Evolutionary conservation across 1,140 invertebrate genomes (phyloP).

Genomic region (Drosophila nigrodunni): DNA sequence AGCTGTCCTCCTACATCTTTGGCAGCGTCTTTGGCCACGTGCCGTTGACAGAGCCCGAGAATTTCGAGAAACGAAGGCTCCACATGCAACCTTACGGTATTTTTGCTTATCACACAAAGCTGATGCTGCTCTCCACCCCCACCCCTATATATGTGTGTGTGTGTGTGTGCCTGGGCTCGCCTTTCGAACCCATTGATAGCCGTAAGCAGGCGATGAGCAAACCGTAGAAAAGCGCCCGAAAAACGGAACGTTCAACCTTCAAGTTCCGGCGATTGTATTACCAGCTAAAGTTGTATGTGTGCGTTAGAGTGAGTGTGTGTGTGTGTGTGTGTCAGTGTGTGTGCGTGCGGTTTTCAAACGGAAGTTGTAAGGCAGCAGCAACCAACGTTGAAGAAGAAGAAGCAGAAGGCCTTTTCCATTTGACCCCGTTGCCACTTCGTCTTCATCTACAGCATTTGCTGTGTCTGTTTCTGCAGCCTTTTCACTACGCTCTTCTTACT

Average conservation of each 20-base stretch:
- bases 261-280: slow-evolving; percentile 54
- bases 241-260: slow-evolving; percentile 36
- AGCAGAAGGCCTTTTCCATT: slow-evolving; percentile 68
- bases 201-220: slow-evolving; percentile 38
- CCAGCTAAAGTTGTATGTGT: slow-evolving; percentile 20
- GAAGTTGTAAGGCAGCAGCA: slow-evolving; percentile 60
- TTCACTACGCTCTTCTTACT: too few species aligned
- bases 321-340: slow-evolving; percentile 34
- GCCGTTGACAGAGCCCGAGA: slow-evolving; percentile 41
- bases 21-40: slow-evolving; percentile 50
- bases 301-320: slow-evolving; percentile 5
- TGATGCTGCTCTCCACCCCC: slow-evolving; percentile 19
- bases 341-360: slow-evolving; percentile 77
- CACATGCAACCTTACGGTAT: slow-evolving; percentile 55
- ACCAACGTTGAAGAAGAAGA: slow-evolving; percentile 1
- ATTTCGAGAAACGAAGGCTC: slow-evolving; percentile 30
- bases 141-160: slow-evolving; percentile 7
- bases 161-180: slow-evolving; percentile 25
- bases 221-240: slow-evolving; percentile 25
- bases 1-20: slow-evolving; percentile 41
- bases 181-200: slow-evolving; percentile 67
- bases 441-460: slow-evolving; percentile 38
- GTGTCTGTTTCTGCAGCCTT: slow-evolving; percentile 17
- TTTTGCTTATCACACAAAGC: slow-evolving; percentile 53
- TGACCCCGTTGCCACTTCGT: slow-evolving; percentile 69